phyloP scores from a whole-genome alignment of 1,140 invertebrate genomes.

The Orius insidiosus region DNA sequence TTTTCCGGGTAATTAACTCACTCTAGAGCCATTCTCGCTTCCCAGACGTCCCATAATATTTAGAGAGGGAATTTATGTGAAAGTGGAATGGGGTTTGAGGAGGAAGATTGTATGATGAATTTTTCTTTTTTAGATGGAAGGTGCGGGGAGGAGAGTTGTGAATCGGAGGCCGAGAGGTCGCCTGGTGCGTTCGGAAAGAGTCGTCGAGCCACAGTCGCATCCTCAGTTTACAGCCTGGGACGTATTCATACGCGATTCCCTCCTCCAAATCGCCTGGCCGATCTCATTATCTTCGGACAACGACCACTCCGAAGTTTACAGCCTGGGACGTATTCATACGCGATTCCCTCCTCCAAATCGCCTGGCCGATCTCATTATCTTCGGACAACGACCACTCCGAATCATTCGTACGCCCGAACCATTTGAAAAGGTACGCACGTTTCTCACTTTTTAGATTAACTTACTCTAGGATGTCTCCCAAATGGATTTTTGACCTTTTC shows the following conservation, averaged over 20 bases:
- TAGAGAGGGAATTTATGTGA: no score
- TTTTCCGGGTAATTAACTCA: no score
- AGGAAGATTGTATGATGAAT: no score
- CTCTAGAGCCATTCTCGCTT: no score
- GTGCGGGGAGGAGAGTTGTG: constrained; percentile 1
- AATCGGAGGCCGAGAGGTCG: constrained; percentile 19
- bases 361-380: constrained; percentile 27
- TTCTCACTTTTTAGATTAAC: no score
- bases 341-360: constrained; percentile 26
- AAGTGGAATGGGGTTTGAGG: no score
- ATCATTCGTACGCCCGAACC: no score
- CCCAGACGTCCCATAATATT: no score
- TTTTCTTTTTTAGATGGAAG: constrained; percentile 9
- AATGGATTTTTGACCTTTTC: no score
- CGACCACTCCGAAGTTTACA: constrained; percentile 16
- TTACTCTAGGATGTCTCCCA: no score
- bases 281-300: constrained; percentile 25
- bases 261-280: constrained; percentile 28
- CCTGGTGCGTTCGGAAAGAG: constrained; percentile 23
- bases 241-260: constrained; percentile 26
- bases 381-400: constrained; percentile 18
- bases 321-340: constrained; percentile 27
- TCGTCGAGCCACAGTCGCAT: constrained; percentile 9
- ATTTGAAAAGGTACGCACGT: no score
- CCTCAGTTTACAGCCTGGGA: constrained; percentile 24